Evolutionary conservation across 2,797 vertebrate genomes (phyloP).

Genomic region (Apogon talboti): DNA sequence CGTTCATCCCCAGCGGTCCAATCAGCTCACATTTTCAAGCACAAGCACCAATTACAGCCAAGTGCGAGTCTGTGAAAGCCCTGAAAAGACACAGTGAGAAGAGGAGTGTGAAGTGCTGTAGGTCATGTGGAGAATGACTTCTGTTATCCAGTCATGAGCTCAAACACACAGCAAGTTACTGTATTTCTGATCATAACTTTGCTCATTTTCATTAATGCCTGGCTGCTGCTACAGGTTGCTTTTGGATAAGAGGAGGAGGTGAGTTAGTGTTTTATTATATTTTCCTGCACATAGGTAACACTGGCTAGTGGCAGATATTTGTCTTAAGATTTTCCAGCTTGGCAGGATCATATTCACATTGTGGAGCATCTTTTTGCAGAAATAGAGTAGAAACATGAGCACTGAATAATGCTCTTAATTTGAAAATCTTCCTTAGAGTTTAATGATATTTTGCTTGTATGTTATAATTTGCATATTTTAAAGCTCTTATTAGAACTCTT

Average conservation of each 20-base stretch:
- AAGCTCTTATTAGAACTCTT: not conserved
- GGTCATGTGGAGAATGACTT: not conserved
- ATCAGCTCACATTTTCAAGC: slow-evolving; percentile 29
- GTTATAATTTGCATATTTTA: too few relatives aligned
- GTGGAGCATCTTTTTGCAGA: not conserved
- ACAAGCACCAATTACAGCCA: slow-evolving; percentile 19
- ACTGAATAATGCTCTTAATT: not conserved
- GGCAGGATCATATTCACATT: not conserved
- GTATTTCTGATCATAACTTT: slow-evolving; percentile 63
- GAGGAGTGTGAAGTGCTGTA: not conserved
- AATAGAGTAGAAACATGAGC: not conserved
- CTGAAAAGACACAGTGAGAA: not conserved
- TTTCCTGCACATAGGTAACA: too few relatives aligned
- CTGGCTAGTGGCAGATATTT: not conserved
- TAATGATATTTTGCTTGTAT: too few relatives aligned
- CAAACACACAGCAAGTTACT: slow-evolving; percentile 51
- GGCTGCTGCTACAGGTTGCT: slow-evolving; percentile 60
- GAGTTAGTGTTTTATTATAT: too few relatives aligned
- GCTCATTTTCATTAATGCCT: slow-evolving; percentile 66
- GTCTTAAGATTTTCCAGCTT: not conserved
- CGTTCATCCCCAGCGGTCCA: slow-evolving; percentile 10
- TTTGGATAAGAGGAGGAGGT: slow-evolving; percentile 31
- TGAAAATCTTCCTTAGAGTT: not conserved
- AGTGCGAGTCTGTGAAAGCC: slow-evolving; percentile 12
- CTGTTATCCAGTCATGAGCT: slow-evolving; percentile 42